Conservation (phyloP, 2,888 invertebrate species). For the Eristalis pertinax region DNA sequence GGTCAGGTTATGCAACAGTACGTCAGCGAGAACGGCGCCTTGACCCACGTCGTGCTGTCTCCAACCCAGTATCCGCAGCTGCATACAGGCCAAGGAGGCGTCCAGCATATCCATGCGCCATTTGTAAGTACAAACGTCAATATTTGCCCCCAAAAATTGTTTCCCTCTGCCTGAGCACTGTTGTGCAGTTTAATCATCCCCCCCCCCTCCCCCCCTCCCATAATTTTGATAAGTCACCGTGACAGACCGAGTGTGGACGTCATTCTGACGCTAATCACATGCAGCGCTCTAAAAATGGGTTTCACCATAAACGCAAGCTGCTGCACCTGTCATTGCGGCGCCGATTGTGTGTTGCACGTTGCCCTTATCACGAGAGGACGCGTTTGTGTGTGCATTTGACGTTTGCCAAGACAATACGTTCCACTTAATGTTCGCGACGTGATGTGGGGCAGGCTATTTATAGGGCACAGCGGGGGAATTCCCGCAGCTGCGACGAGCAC, state of each 20-base stretch:
- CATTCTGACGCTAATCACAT: conserved; percentile 20
- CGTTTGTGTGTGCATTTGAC: conserved; percentile 7
- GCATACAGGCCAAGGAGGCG: conserved; percentile 81
- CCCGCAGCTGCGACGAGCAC: conserved; percentile 5
- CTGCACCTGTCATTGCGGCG: conserved; percentile 17
- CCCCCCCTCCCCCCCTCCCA: background rate
- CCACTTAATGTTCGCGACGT: conserved; percentile 2
- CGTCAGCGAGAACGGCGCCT: conserved; percentile 93
- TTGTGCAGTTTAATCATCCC: background rate
- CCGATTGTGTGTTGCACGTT: background rate
- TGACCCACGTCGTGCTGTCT: conserved; percentile 94
- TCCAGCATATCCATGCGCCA: conserved; percentile 84
- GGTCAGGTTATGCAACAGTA: conserved; percentile 96
- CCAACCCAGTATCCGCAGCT: conserved; percentile 85
- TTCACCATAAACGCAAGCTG: background rate
- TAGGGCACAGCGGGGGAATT: conserved; percentile 22
- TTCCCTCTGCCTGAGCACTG: background rate
- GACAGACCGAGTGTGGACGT: background rate
- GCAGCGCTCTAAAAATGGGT: background rate
- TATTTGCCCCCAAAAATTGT: background rate
- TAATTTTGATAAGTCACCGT: background rate
- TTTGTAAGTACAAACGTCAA: conserved; percentile 84
- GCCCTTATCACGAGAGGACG: conserved; percentile 5
- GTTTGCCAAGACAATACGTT: conserved; percentile 10
- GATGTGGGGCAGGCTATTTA: conserved; percentile 19